Conservation (phyloP, 2,888 invertebrate species). For the Automeris io region DNA sequence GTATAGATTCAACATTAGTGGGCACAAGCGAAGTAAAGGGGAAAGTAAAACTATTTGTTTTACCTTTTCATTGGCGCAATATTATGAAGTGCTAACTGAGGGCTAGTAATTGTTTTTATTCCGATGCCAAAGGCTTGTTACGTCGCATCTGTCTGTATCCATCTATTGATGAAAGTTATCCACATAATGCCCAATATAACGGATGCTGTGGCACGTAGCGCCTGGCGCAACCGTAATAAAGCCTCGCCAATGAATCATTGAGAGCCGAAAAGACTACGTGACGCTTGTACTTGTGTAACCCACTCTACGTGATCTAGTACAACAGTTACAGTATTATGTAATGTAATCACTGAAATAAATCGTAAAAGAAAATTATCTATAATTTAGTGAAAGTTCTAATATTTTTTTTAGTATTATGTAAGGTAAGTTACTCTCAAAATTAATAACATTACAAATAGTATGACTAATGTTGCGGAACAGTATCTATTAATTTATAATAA, state of each 20-base stretch:
- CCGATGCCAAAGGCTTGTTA: slow-evolving; percentile 36
- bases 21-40: slow-evolving; percentile 62
- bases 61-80: slow-evolving; percentile 49
- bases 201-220: slow-evolving; percentile 37
- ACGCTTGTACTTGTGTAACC: slow-evolving; percentile 63
- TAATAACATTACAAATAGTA: not conserved
- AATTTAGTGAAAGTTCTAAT: slow-evolving; percentile 59
- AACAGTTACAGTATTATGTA: slow-evolving; percentile 54
- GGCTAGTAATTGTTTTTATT: slow-evolving; percentile 43
- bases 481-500: too few relatives aligned
- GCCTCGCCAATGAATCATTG: slow-evolving; percentile 47
- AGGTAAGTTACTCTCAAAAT: slow-evolving; percentile 1
- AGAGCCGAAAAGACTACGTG: slow-evolving; percentile 51
- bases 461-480: not conserved
- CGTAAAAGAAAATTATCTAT: slow-evolving; percentile 24
- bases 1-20: slow-evolving; percentile 64
- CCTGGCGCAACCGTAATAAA: slow-evolving; percentile 24
- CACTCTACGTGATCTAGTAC: slow-evolving; percentile 67
- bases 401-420: slow-evolving; percentile 7
- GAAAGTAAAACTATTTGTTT: slow-evolving; percentile 73
- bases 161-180: slow-evolving; percentile 56
- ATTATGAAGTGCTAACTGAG: slow-evolving; percentile 39
- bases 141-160: slow-evolving; percentile 42
- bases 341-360: slow-evolving; percentile 68
- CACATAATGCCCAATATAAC: slow-evolving; percentile 47